A percentile compares a stretch with the other conserved stretches of the same genome.
phyloP scores from a whole-genome alignment of 2,113 vertebrate genomes.

The Cyanoderma ruficeps region DNA sequence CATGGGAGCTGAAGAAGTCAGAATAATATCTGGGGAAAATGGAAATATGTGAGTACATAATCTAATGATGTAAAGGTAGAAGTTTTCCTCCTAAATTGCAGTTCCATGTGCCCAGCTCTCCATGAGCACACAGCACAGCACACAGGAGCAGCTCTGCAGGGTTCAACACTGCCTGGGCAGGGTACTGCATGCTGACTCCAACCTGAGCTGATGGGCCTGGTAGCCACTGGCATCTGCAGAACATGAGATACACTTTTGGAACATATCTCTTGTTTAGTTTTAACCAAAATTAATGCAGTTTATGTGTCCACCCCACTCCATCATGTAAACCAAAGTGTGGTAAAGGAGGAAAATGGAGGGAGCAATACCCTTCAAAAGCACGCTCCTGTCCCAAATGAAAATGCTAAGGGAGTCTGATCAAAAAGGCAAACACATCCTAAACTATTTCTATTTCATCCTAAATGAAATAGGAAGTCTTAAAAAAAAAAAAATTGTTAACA shows the following conservation, averaged over 20 bases:
- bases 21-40: conserved; percentile 11
- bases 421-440: not conserved
- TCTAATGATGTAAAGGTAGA: not conserved
- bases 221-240: not conserved
- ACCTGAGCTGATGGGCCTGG: accelerated
- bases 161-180: too few relatives aligned
- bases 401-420: not conserved
- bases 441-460: too few relatives aligned
- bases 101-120: not conserved
- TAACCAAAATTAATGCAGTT: not conserved
- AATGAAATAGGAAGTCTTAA: not conserved
- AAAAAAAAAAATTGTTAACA: not conserved
- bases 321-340: not conserved
- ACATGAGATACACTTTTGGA: not conserved
- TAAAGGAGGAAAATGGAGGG: not conserved
- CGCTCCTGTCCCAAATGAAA: not conserved
- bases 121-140: not conserved
- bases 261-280: not conserved
- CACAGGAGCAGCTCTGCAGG: not conserved
- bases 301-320: not conserved
- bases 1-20: conserved; percentile 62
- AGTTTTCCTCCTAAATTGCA: not conserved
- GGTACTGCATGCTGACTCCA: not conserved
- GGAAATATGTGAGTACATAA: conserved; percentile 2
- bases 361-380: not conserved